These are phyloP conservation scores for Eupeodes luniger DNA, from an alignment of 2,888 invertebrate genomes.

Conservation along the genomic window DNA sequence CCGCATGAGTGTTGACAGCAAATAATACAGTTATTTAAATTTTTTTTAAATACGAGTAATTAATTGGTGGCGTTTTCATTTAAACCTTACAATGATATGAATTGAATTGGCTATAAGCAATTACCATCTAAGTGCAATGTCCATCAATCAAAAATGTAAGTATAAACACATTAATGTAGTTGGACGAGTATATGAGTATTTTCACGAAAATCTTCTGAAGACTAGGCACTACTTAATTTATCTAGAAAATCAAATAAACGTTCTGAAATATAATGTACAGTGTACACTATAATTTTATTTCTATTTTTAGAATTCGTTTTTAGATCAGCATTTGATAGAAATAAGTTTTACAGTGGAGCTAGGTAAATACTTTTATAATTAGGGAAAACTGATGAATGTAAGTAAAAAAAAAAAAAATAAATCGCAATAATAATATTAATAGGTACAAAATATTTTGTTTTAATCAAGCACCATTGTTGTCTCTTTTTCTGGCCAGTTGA, in stretches of 20 bases:
- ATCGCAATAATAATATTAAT: no score
- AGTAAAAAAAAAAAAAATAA: no score
- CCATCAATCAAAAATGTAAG: neutral
- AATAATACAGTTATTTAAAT: neutral
- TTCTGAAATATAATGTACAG: neutral
- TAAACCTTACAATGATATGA: neutral
- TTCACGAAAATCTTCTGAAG: neutral
- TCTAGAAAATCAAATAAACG: slow-evolving; percentile 7
- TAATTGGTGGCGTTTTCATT: neutral
- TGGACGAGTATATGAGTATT: neutral
- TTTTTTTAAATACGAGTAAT: neutral
- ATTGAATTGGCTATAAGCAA: slow-evolving; percentile 2
- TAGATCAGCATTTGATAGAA: neutral
- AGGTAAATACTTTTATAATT: no score
- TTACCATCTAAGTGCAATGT: neutral
- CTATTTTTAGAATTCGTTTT: slow-evolving; percentile 1
- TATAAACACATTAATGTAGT: no score
- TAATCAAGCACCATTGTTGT: no score
- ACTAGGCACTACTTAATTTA: neutral
- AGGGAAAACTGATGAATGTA: no score
- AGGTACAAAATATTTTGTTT: no score
- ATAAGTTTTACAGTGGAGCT: neutral
- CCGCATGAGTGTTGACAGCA: neutral
- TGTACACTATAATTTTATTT: neutral
- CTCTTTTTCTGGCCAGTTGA: no score